A percentile compares a stretch with the other conserved stretches of the same genome.
phyloP scores from a whole-genome alignment of 37 sponge, comb jelly and placozoan species.

The Theonella swinhoei region DNA sequence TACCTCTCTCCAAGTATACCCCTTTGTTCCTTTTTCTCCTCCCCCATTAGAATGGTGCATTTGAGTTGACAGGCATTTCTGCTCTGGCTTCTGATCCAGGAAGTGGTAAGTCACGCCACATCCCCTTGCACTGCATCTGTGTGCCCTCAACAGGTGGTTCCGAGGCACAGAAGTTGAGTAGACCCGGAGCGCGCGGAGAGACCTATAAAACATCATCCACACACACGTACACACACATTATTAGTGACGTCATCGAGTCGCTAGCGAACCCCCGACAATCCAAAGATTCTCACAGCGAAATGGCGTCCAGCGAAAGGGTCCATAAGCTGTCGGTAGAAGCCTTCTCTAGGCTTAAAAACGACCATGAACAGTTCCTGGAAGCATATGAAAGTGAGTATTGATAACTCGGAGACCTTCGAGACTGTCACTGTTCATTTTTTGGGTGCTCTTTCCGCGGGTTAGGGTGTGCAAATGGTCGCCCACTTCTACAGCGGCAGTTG shows the following conservation, averaged over 20 bases:
- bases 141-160: neutral
- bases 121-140: neutral
- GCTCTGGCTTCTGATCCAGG: neutral
- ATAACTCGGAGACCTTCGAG: too few relatives aligned
- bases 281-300: neutral
- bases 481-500: neutral
- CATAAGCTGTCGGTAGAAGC: slow-evolving; percentile 42
- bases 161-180: neutral
- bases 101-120: neutral
- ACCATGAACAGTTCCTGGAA: slow-evolving; percentile 68
- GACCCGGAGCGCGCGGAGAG: too few relatives aligned
- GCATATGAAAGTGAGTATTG: slow-evolving; percentile 74
- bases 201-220: too few relatives aligned
- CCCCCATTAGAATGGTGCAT: neutral
- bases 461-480: neutral
- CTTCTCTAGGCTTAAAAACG: slow-evolving; percentile 41
- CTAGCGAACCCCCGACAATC: too few relatives aligned
- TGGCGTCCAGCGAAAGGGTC: slow-evolving; percentile 14
- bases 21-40: too few relatives aligned
- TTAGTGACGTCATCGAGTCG: too few relatives aligned
- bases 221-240: too few relatives aligned
- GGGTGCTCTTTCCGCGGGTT: neutral
- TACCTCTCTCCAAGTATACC: neutral
- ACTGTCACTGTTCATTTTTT: neutral
- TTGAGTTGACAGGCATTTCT: neutral